Conservation (phyloP, 2,888 invertebrate species). For the Lithosia quadra region DNA sequence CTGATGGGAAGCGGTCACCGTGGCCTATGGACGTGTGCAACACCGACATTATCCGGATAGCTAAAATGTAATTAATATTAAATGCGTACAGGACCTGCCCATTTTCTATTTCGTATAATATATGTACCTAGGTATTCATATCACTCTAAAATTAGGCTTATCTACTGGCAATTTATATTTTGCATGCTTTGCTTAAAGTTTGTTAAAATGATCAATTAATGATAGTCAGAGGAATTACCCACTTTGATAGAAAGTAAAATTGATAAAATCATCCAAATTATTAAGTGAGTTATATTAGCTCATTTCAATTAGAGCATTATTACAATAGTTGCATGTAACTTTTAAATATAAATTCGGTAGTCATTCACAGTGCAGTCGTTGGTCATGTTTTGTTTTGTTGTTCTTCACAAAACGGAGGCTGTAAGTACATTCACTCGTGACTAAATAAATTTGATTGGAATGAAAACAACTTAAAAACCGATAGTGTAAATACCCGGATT, state of each 20-base stretch:
- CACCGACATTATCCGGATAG: neutral
- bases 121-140: no score
- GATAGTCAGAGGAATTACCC: neutral
- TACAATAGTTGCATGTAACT: neutral
- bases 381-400: neutral
- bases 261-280: neutral
- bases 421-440: neutral
- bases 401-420: neutral
- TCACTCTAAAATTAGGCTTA: no score
- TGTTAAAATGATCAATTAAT: no score
- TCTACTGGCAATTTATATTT: no score
- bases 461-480: constrained; percentile 11
- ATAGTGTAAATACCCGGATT: neutral
- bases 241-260: neutral
- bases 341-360: neutral
- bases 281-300: neutral
- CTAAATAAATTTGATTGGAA: constrained; percentile 7
- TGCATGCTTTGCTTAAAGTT: no score
- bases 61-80: neutral
- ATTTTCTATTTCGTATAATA: no score
- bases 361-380: neutral
- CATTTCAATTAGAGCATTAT: neutral
- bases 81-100: no score
- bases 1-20: no score
- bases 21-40: no score